Conservation (phyloP, 2,113 vertebrate species). For the Eptatretus burgeri region DNA sequence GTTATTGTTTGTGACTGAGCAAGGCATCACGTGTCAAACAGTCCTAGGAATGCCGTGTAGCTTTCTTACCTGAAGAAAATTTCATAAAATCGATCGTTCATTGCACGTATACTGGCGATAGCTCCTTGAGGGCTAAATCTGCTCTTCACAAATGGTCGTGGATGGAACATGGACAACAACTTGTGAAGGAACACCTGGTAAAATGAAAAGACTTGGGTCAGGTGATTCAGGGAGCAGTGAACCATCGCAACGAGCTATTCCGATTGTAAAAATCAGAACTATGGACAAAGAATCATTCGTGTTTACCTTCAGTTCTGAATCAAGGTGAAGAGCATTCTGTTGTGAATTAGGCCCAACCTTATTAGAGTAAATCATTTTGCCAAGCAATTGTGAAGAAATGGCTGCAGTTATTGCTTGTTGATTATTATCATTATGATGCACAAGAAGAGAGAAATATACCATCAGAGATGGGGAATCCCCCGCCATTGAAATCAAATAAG, state of each 20-base stretch:
- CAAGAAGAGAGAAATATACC: no score
- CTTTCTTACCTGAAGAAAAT: slow-evolving; percentile 45
- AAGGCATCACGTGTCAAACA: neutral
- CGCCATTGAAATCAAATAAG: no score
- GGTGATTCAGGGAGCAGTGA: neutral
- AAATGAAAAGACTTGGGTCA: neutral
- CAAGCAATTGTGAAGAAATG: neutral
- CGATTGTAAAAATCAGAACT: neutral
- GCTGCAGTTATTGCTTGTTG: neutral
- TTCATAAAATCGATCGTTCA: slow-evolving; percentile 53
- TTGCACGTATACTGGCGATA: slow-evolving; percentile 47
- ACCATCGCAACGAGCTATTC: slow-evolving; percentile 3
- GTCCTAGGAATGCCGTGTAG: neutral
- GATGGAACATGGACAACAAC: slow-evolving; percentile 75
- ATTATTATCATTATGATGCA: neutral
- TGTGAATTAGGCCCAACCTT: neutral
- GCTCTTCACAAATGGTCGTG: slow-evolving; percentile 52
- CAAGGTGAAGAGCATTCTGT: neutral
- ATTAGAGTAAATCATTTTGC: neutral
- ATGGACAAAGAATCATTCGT: neutral
- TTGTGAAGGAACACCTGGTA: slow-evolving; percentile 47
- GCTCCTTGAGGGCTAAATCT: slow-evolving; percentile 72
- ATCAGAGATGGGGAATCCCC: no score
- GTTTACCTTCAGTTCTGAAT: neutral
- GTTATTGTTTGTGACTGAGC: neutral